phyloP scores from a whole-genome alignment of 2,797 vertebrate species.

The Rhabdophis nuchalis region DNA sequence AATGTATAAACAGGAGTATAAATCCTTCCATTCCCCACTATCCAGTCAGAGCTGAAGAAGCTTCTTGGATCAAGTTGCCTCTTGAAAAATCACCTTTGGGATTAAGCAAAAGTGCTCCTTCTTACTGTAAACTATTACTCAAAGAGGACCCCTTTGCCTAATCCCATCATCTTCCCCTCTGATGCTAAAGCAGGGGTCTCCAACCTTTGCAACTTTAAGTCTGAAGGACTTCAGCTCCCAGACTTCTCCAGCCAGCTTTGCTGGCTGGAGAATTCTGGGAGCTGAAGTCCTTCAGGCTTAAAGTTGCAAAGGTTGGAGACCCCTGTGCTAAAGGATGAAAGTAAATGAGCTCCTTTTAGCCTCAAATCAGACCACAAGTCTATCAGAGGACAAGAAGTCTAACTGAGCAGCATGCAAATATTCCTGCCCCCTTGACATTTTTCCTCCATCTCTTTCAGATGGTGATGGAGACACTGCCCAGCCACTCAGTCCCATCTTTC shows the following conservation, averaged over 20 bases:
- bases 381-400: neutral
- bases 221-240: too few relatives aligned
- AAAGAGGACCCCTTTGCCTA: neutral
- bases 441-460: neutral
- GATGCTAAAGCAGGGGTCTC: neutral
- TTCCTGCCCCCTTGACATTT: neutral
- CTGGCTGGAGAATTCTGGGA: too few relatives aligned
- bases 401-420: neutral
- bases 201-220: too few relatives aligned
- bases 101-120: neutral
- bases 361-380: neutral
- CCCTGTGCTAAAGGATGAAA: too few relatives aligned
- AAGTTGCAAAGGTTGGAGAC: too few relatives aligned
- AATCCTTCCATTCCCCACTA: too few relatives aligned
- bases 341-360: neutral
- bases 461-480: constrained; percentile 20
- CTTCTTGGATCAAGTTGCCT: too few relatives aligned
- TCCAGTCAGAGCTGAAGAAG: too few relatives aligned
- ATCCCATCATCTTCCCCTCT: neutral
- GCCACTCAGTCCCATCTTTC: constrained; percentile 5
- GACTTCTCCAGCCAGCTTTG: too few relatives aligned
- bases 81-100: too few relatives aligned
- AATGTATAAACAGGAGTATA: too few relatives aligned
- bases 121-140: neutral
- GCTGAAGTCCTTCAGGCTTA: too few relatives aligned